Evolutionary conservation across 2,888 invertebrate genomes (phyloP), one percentile per base, ranked within the genome.

Genomic region (Omphaloscelis lunosa): DNA sequence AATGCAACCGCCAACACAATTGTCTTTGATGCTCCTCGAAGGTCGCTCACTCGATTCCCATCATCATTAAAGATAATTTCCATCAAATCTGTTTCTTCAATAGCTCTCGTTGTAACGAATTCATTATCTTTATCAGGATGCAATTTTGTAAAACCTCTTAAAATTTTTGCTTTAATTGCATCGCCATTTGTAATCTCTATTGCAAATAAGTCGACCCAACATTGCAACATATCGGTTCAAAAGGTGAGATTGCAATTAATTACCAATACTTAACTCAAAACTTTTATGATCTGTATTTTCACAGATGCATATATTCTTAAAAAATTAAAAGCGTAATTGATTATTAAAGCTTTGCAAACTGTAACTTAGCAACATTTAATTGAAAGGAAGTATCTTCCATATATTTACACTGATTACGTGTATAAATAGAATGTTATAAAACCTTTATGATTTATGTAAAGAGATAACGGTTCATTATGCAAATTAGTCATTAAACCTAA

Each of bases 21-120:
- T 80, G 76, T 78, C 70, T 85, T 77, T 84, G 78, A 83, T 75
- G 77, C 72, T 76, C 51, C 41, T 48, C 59, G 80, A 88, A 87
- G 88, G 88, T 83, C 77, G 75, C 62, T 63, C 63, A 68, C 51
- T 80, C 80, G 77, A 69, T 75, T 72, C 58, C 62, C 70, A 71
- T 68, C 71, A 76, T 69, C 68, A 66, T 79, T 78, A 76, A 27
- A 70, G 65, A 61, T 58, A 48, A 84, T 71, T 53, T 34, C 27
- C 48, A 72, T 75, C 58, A 23, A 72, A 83, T 83, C 63, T n/a
- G n/a, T 51, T 63, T 34, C 27, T 34, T 72, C 34, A 82, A 48
- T 53, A 62, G 51, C 56, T 62, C 67, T 75, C 59, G 58, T 62
- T 66, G 51, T 61, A 80, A 56, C 34, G 41, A 72, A 59, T 70